Evolutionary conservation across 2,888 invertebrate species (phyloP), one percentile per base, ranked within the genome.

Genomic region (Listrodromus nycthemerus): DNA sequence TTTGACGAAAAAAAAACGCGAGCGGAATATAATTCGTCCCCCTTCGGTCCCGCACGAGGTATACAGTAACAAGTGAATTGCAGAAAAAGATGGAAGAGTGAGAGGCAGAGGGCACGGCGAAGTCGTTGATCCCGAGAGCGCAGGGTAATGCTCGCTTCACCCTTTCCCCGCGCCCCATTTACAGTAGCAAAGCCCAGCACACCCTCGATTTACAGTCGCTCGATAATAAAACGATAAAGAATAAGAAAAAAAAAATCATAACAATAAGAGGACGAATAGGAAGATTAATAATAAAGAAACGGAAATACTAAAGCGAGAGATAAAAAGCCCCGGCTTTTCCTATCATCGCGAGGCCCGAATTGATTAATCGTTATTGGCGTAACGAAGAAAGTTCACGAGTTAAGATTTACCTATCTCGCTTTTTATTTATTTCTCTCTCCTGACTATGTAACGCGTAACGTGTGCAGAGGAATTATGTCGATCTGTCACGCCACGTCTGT

Each of bases 81-180:
- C 21, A 66, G 82, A 58, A 58, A 75, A 70, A 48, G 41, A 66
- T 27, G 33, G 55, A 67, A 67, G 19, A 71, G 30, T 27, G 24
- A 52, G 7, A n/a, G 67, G 24, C 73, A 50, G 69, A 61, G 61
- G 63, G 63, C 65, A 65, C 16, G 41, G 19, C 33, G 48, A 71
- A 71, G 83, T 82, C 82, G 77, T 82, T 82, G 82, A 82, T 82
- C 82, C 77, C 82, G n/a, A 52, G 41, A 66, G 66, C 66, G 19
- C 55, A 58, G 58, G 55, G 65, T 70, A 71, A 63, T 65, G 74
- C 33, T 45, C 58, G 66, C 67, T 30, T 66, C 37, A 50, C 58
- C 66, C 69, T 67, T 37, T 70, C 30, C 76, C 55, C 45, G 58
- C 27, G 27, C 24, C 27, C 58, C 45, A 21, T 27, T 61, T 19